Evolutionary conservation across 2,113 vertebrate genomes (phyloP), one percentile per base, ranked within the genome.

Genomic region (Passer domesticus): DNA sequence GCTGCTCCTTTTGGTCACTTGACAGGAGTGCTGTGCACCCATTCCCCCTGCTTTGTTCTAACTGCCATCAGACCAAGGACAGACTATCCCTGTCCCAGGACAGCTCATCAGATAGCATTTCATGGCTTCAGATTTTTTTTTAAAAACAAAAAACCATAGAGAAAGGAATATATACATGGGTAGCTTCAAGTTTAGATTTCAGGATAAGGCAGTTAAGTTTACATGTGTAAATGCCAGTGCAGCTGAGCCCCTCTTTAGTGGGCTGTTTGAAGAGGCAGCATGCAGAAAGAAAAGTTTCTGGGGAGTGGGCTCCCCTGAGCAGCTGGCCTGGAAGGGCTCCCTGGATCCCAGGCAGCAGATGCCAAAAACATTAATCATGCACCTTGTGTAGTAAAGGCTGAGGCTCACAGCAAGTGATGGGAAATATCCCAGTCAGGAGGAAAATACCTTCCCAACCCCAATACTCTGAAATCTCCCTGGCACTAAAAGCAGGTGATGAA

Each of bases 151-250:
- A 75, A 70, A 14, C 1, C 10, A 3, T 33, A 66, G 49, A 73
- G 44, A 84, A 89, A 47, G 55, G 37, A 88, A 83, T 41, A 88
- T 63, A 59, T 60, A 96, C 79, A 95, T 2, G 21, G 10, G 62
- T 83, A 49, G 67, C 20, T 96, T 96, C 92, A 96, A 97, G 95
- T 96, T 93, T 95, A 41, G 33, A 24, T 94, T 90, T 92, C 76
- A 93, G 76, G 56, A 90, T 92, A 95, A 93, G 93, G 95, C 90
- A 92, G 70, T 56, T 67, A 67, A 44, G 22, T 69, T 80, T 47
- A 66, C 12, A 30, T 0, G 11, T 56, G 28, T 37, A 77, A 63
- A 33, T 52, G 37, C 33, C 79, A 75, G 60, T 62, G 72, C 28
- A 94, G 60, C 44, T 30, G 20, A 68, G 22, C 27, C 56, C 68